These are phyloP conservation scores for Chaetops frenatus DNA, from an alignment of 2,113 vertebrate genomes.

Conservation along the genomic window DNA sequence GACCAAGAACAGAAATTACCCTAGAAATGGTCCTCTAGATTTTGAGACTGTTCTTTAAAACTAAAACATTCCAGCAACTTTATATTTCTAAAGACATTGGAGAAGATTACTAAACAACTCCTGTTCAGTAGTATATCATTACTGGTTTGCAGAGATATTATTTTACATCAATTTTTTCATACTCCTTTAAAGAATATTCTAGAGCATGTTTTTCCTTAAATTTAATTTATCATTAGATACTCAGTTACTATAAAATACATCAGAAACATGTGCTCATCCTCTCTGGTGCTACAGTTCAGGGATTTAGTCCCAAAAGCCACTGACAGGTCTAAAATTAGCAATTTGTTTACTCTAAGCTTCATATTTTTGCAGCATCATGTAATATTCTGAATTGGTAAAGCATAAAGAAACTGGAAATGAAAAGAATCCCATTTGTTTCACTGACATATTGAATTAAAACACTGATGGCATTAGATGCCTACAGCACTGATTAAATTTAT, in stretches of 20 bases:
- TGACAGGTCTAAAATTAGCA: neutral
- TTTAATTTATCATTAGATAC: neutral
- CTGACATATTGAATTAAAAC: constrained; percentile 60
- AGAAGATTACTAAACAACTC: neutral
- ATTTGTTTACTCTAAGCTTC: constrained; percentile 10
- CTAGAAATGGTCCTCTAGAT: neutral
- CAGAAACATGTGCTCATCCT: neutral
- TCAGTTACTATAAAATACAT: neutral
- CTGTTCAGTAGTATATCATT: neutral
- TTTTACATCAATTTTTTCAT: neutral
- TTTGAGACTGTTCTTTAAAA: neutral
- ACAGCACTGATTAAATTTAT: constrained; percentile 69
- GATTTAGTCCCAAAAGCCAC: neutral
- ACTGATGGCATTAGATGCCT: constrained; percentile 53
- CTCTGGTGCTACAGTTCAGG: neutral
- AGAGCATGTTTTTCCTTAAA: neutral
- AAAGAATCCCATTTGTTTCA: constrained; percentile 46
- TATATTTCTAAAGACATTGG: neutral
- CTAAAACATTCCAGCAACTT: neutral
- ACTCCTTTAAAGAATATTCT: neutral
- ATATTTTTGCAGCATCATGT: neutral
- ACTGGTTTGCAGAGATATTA: neutral
- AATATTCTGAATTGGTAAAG: constrained; percentile 25
- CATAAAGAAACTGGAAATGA: constrained; percentile 40
- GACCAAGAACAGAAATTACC: neutral